phyloP scores from a whole-genome alignment of 1,140 invertebrate species.

The Megalopta genalis region DNA sequence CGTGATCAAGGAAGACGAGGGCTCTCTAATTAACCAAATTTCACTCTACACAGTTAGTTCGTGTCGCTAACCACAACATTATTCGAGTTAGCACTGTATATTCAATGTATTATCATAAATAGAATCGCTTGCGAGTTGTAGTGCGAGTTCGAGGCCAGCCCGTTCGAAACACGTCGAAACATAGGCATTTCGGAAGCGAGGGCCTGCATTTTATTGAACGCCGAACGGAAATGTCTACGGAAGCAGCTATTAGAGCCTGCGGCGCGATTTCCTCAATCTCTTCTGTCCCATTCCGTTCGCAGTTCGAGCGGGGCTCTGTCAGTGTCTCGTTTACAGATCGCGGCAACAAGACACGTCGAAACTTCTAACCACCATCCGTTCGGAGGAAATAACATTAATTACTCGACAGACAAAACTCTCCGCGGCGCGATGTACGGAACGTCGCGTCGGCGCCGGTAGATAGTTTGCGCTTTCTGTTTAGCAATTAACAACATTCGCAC shows the following conservation, averaged over 20 bases:
- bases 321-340: slow-evolving; percentile 9
- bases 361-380: slow-evolving; percentile 1
- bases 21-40: too few relatives aligned
- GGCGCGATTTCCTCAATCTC: not conserved
- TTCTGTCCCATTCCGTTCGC: not conserved
- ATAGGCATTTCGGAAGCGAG: too few relatives aligned
- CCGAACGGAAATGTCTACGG: not conserved
- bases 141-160: too few relatives aligned
- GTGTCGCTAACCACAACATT: too few relatives aligned
- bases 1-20: too few relatives aligned
- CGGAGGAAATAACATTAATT: slow-evolving; percentile 39
- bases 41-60: too few relatives aligned
- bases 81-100: not conserved
- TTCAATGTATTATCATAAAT: not conserved
- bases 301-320: not conserved
- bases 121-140: too few relatives aligned
- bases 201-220: too few relatives aligned
- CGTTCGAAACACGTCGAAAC: too few relatives aligned
- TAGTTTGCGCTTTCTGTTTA: slow-evolving; percentile 50
- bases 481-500: slow-evolving; percentile 58
- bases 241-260: not conserved
- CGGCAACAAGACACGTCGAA: slow-evolving; percentile 34
- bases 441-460: not conserved
- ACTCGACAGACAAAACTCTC: slow-evolving; percentile 26
- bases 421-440: not conserved